Evolutionary conservation across 2,888 invertebrate species (phyloP).

Genomic region (Aquatica leii): DNA sequence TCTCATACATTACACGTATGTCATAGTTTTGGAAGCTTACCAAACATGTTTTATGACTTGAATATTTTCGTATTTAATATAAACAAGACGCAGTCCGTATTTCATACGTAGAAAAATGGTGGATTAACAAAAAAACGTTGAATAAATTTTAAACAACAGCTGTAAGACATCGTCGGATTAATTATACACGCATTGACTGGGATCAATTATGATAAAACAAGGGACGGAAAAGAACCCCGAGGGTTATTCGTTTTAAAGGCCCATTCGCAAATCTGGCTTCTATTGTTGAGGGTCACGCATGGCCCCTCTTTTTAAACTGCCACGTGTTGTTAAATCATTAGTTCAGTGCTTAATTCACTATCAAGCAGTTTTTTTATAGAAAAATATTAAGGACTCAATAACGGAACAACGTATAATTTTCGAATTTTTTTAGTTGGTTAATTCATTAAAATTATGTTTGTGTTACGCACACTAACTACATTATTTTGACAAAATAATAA

Average conservation of each 20-base stretch:
- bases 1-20: no score
- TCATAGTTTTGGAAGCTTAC: no score
- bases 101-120: background rate
- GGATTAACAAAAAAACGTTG: constrained; percentile 13
- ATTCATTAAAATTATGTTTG: no score
- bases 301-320: constrained; percentile 33
- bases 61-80: no score
- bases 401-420: no score
- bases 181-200: constrained; percentile 39
- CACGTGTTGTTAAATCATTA: constrained; percentile 22
- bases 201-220: constrained; percentile 41
- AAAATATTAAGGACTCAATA: background rate
- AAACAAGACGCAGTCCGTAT: background rate
- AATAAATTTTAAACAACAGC: constrained; percentile 31
- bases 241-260: constrained; percentile 37
- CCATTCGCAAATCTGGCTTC: constrained; percentile 49
- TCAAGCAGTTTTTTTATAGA: background rate
- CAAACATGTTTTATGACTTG: no score
- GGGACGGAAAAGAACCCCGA: constrained; percentile 38
- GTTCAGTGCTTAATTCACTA: constrained; percentile 10
- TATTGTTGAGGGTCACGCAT: constrained; percentile 54
- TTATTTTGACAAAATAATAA: no score
- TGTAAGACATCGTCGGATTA: constrained; percentile 42
- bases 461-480: no score
- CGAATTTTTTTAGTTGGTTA: no score